These are phyloP conservation scores for Malurus leucopterus DNA, from an alignment of 2,797 vertebrate species.

Conservation along the genomic window DNA sequence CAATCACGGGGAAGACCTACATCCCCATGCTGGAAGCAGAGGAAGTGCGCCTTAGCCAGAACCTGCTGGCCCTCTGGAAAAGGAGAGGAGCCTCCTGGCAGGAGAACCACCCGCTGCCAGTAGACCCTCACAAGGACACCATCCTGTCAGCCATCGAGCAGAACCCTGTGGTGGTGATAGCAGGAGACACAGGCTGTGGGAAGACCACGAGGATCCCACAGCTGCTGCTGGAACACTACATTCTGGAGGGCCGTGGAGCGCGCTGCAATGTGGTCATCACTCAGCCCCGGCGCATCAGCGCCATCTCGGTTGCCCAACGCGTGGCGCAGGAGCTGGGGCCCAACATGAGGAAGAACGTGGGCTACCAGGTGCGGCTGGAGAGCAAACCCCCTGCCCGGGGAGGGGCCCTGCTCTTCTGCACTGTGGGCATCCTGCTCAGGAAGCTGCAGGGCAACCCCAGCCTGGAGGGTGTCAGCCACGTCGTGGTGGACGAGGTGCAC, in stretches of 20 bases:
- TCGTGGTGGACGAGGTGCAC: slow-evolving; percentile 95
- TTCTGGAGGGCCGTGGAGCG: slow-evolving; percentile 78
- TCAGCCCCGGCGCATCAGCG: slow-evolving; percentile 92
- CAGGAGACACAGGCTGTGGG: slow-evolving; percentile 93
- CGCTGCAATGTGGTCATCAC: slow-evolving; percentile 92
- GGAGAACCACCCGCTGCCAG: slow-evolving; percentile 80
- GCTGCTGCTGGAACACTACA: slow-evolving; percentile 85
- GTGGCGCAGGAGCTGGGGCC: slow-evolving; percentile 92
- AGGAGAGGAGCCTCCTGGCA: slow-evolving; percentile 64
- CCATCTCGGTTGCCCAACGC: slow-evolving; percentile 90
- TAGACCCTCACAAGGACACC: slow-evolving; percentile 81
- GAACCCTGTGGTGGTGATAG: slow-evolving; percentile 87
- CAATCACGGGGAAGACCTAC: slow-evolving; percentile 85
- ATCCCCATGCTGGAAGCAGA: slow-evolving; percentile 69
- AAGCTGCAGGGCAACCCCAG: slow-evolving; percentile 90
- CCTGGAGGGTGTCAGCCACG: slow-evolving; percentile 89
- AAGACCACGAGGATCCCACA: slow-evolving; percentile 95
- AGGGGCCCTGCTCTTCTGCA: slow-evolving; percentile 93
- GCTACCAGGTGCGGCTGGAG: slow-evolving; percentile 94
- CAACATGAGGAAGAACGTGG: slow-evolving; percentile 80
- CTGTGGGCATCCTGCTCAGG: slow-evolving; percentile 88
- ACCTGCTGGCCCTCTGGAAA: slow-evolving; percentile 81
- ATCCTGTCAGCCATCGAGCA: slow-evolving; percentile 81
- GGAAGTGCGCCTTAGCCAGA: slow-evolving; percentile 71
- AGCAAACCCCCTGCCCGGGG: slow-evolving; percentile 85